Base-by-base conservation (phyloP, 2,888 invertebrate species). In the Pachycephus smyrnensis region DNA sequence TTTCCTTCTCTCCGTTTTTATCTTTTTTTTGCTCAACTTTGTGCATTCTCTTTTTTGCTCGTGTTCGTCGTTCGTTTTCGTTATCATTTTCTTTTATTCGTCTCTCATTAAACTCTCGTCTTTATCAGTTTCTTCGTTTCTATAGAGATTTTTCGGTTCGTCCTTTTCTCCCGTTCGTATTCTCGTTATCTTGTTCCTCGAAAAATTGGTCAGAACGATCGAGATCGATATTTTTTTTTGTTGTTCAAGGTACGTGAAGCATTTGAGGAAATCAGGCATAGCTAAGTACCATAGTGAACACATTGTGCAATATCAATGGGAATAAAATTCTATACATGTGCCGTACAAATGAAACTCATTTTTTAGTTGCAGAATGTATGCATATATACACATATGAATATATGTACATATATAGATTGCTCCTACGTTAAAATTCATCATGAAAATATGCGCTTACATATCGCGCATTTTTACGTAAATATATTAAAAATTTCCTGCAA, bases 271-370 rank as follows among this genome's bases (percentile, higher is more conserved):
- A 89, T 91, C 90, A 90, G 90, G 90, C 90, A 90, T 90, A 90
- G 90, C 90, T 88, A 88, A 89, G 88, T 91, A 91, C 90, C 91
- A 91, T 90, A 91, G 91, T 91, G 90, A 91, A 90, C 90, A 91
- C 90, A 91, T 91, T 91, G 91, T 91, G 91, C 91, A 91, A 55
- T 90, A 88, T 91, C 90, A 91, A 92, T 90, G 90, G 91, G 90
- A 91, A 91, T 91, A 89, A 91, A 91, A 90, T 88, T 91, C 91
- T 92, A 92, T 92, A 91, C 91, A 91, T 90, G 94, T 94, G 94
- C 94, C 94, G 94, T 94, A 94, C 92, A 94, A 94, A 94, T 92
- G 91, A 92, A 94, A 94, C 93, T 94, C 90, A 94, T 93, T 91
- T 84, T 55, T 55, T 90, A 89, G 90, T 91, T 90, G 90, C 90